Base-by-base conservation (phyloP, 2,888 invertebrate genomes). In the Hydrotaea cyrtoneurina region DNA sequence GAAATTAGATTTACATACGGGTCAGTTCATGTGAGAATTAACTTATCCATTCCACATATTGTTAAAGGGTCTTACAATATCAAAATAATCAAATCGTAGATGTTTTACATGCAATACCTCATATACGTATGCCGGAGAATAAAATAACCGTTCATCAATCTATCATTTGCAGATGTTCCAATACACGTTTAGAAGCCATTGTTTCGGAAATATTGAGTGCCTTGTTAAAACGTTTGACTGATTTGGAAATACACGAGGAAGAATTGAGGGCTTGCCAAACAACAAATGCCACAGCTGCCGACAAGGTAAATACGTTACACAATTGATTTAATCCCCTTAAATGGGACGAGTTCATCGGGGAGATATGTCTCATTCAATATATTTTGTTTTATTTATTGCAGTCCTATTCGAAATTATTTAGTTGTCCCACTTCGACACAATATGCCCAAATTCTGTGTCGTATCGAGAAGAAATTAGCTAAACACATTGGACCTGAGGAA, bases 181-280 rank as follows among this genome's bases (percentile, higher is more conserved):
- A 91, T 89, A 92, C 92, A 88, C 89, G 90, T 89, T 90, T 92
- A 88, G 92, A 92, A 89, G 90, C 88, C 87, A 88, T 90, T 88
- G 92, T 92, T 88, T 92, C 92, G 86, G 91, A 92, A 91, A 90
- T 91, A 90, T 89, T 92, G 91, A 92, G 92, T 92, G 92, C 92
- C 92, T 92, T 92, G 92, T 91, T 92, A 89, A 92, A 92, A 89
- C 92, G 92, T 88, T 89, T 92, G 92, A 92, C 92, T 90, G 92
- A 92, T 89, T 91, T 92, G 90, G 92, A 92, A 88, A 90, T 89
- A 89, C 92, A 92, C 87, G 92, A 92, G 88, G 91, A 91, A 88
- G 91, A 92, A 88, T 88, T 92, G 86, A 91, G 92, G 88, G 91
- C 92, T 88, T 92, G 92, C 88, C 92, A 92, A 89, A 89, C 88